A percentile compares a stretch with the other conserved stretches of the same genome.
phyloP scores from a whole-genome alignment of 2,113 vertebrate species.

The Noturus placidus region DNA sequence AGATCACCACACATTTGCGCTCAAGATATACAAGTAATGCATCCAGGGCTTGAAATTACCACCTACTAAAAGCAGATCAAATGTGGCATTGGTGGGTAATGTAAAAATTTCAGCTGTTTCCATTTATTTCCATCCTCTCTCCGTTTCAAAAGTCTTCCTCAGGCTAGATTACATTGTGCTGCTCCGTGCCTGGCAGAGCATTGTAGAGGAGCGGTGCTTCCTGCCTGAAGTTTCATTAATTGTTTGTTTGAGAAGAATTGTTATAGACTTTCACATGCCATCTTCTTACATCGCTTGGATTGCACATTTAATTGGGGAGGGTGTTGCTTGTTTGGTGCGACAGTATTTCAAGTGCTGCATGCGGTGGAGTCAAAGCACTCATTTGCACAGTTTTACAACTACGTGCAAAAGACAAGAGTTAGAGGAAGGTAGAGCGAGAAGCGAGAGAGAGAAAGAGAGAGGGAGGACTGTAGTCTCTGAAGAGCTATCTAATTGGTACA shows the following conservation, averaged over 20 bases:
- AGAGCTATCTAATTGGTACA: conserved; percentile 50
- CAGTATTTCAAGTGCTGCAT: conserved; percentile 34
- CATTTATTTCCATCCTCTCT: background rate
- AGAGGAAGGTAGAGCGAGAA: conserved; percentile 17
- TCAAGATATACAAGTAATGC: background rate
- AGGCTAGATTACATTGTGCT: background rate
- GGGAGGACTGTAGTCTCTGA: conserved; percentile 47
- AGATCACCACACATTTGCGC: background rate
- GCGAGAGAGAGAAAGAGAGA: conserved; percentile 56
- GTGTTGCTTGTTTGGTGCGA: conserved; percentile 48
- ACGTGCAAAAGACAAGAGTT: conserved; percentile 57
- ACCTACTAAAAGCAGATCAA: background rate
- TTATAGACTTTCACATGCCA: conserved; percentile 27
- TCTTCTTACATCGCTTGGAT: conserved; percentile 27
- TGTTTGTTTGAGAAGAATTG: conserved; percentile 34
- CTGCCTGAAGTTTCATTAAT: conserved; percentile 17
- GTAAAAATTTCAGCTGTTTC: background rate
- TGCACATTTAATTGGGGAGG: conserved; percentile 38
- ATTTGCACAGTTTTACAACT: conserved; percentile 52
- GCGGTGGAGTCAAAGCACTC: conserved; percentile 48
- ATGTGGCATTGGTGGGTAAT: background rate
- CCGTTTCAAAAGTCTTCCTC: background rate
- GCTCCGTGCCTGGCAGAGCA: background rate
- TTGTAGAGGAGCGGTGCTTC: background rate
- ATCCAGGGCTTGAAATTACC: background rate